Conservation (phyloP, 2,113 vertebrate species). For the Prionailurus bengalensis region DNA sequence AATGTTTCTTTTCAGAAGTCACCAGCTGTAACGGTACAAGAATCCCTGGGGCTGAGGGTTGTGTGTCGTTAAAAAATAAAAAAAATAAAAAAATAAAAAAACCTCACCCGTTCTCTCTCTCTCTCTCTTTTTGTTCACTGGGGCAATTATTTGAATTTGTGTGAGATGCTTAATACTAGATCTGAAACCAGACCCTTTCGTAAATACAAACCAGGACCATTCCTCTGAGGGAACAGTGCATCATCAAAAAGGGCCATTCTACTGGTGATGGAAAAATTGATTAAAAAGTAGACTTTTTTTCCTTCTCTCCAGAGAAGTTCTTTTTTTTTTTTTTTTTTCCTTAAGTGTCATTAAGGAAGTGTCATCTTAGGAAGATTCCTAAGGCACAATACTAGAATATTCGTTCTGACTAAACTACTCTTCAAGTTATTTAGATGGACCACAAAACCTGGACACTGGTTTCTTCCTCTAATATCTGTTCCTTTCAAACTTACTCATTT, state of each 20-base stretch:
- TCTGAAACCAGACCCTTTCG: conserved; percentile 1
- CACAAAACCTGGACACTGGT: neutral
- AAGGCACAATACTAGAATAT: neutral
- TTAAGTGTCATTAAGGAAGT: neutral
- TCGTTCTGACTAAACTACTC: conserved; percentile 25
- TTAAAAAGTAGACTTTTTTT: conserved; percentile 33
- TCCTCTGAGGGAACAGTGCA: conserved; percentile 38
- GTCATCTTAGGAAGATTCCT: neutral
- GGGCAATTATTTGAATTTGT: conserved; percentile 21
- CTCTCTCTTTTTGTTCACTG: conserved; percentile 4
- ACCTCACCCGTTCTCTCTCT: neutral
- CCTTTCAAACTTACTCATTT: neutral
- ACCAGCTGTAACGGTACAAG: neutral
- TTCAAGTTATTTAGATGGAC: neutral
- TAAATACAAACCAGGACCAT: neutral
- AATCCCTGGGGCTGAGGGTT: neutral
- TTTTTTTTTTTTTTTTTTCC: accelerated
- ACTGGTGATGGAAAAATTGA: conserved; percentile 70
- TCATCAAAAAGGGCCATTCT: conserved; percentile 32
- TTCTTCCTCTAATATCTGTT: conserved; percentile 22
- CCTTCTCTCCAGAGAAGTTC: conserved; percentile 10
- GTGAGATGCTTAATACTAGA: neutral
- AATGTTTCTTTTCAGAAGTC: conserved; percentile 2
- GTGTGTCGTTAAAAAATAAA: neutral
- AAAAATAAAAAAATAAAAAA: neutral